Conservation (phyloP, 64 coral and sea anemone species). For the Montipora cactus region DNA sequence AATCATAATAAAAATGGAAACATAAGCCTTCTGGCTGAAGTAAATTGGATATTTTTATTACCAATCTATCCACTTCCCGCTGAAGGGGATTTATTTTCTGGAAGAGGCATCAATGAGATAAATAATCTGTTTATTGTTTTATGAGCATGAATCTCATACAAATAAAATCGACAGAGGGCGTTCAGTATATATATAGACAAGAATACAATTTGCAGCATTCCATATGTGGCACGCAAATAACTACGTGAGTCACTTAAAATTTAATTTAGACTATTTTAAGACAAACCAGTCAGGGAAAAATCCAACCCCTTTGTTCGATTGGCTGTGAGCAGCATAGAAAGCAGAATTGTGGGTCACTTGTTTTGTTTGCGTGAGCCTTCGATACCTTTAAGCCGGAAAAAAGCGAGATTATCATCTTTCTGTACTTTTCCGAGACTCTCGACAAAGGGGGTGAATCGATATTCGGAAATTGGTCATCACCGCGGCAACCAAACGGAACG, state of each 20-base stretch:
- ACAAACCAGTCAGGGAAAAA: background rate
- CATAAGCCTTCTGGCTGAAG: too few relatives aligned
- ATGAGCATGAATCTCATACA: background rate
- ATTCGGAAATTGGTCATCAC: background rate
- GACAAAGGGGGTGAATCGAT: slow-evolving; percentile 10
- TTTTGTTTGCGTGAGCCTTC: background rate
- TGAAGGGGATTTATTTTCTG: background rate
- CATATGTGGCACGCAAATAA: background rate
- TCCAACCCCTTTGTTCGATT: background rate
- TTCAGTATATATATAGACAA: background rate
- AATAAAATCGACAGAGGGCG: background rate
- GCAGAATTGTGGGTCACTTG: background rate
- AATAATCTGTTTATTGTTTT: background rate
- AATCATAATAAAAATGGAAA: too few relatives aligned
- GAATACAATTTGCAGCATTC: background rate
- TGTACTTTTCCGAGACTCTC: slow-evolving; percentile 16
- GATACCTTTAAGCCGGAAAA: background rate
- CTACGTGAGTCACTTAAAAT: background rate
- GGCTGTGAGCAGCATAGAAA: background rate
- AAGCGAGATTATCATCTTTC: background rate
- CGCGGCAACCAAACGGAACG: background rate
- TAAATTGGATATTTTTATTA: background rate
- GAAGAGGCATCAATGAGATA: background rate
- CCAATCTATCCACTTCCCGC: background rate
- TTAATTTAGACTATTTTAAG: background rate